A percentile compares a stretch with the other conserved stretches of the same genome.
phyloP scores from a whole-genome alignment of 2,113 vertebrate genomes.

The Cavia porcellus region DNA sequence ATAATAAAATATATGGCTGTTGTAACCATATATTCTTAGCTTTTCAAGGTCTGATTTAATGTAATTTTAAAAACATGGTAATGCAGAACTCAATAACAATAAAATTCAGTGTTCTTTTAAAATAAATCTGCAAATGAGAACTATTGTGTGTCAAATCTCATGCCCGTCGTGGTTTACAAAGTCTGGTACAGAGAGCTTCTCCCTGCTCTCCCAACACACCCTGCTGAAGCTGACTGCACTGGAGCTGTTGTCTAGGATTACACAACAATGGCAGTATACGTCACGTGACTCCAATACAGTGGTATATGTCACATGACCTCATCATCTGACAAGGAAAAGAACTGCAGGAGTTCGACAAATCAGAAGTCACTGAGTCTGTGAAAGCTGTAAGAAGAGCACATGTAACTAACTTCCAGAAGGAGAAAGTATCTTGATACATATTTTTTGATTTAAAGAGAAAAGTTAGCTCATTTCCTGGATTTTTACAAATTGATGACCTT shows the following conservation, averaged over 20 bases:
- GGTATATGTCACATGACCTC: background rate
- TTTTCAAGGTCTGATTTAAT: slow-evolving; percentile 47
- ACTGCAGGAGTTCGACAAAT: background rate
- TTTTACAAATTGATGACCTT: background rate
- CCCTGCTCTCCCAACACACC: background rate
- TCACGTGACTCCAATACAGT: background rate
- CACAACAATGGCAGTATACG: background rate
- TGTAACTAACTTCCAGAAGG: background rate
- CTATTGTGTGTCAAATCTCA: background rate
- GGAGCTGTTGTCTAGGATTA: background rate
- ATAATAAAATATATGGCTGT: background rate
- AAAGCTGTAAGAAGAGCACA: background rate
- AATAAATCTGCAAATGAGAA: slow-evolving; percentile 43
- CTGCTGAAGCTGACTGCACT: background rate
- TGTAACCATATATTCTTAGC: background rate
- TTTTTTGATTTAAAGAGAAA: slow-evolving; percentile 20
- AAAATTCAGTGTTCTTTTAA: slow-evolving; percentile 7
- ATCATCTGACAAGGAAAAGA: background rate
- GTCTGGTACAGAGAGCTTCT: background rate
- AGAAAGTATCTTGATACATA: background rate
- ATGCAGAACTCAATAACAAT: slow-evolving; percentile 20
- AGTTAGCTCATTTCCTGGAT: background rate
- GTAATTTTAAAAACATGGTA: slow-evolving; percentile 53
- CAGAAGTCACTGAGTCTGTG: background rate
- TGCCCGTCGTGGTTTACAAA: background rate